Percentiles rank a stretch among this genome's conserved stretches.
These are phyloP conservation scores for Sardina pilchardus DNA, from an alignment of 2,113 vertebrate species.

Conservation along the genomic window DNA sequence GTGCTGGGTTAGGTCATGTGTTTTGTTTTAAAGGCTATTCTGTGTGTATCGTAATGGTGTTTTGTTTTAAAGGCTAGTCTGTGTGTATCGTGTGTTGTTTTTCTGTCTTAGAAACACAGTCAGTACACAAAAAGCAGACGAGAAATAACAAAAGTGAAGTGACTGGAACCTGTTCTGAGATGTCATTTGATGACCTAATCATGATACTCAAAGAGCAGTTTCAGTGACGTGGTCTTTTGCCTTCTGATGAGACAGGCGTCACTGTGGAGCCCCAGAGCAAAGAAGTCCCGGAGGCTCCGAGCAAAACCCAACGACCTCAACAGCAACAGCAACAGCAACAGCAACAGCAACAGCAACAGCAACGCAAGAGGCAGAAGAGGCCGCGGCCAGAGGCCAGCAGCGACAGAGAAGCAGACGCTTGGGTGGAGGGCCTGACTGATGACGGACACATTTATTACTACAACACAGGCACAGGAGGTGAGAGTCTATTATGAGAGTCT, in stretches of 20 bases:
- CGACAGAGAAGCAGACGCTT: constrained; percentile 47
- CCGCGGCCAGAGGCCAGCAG: background rate
- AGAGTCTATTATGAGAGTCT: constrained; percentile 46
- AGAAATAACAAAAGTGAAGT: background rate
- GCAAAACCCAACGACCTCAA: background rate
- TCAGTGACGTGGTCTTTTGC: background rate
- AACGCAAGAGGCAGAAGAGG: background rate
- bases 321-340: background rate
- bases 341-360: constrained; percentile 20
- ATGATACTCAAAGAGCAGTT: background rate
- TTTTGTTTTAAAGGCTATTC: background rate
- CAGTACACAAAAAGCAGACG: background rate
- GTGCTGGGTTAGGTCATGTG: background rate
- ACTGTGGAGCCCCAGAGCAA: background rate
- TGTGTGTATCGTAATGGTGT: background rate
- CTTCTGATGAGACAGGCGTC: background rate
- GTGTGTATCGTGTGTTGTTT: background rate
- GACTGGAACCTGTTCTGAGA: too few relatives aligned
- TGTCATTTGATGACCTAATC: too few relatives aligned
- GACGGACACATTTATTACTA: constrained; percentile 88
- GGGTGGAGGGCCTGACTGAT: constrained; percentile 81
- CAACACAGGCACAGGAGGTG: constrained; percentile 87
- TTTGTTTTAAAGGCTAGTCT: background rate
- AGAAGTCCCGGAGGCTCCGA: background rate
- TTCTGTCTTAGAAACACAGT: background rate